A percentile compares a stretch with the other conserved stretches of the same genome.
These are phyloP conservation scores for Lepus timidus DNA, from an alignment of 2,113 vertebrate genomes.

Conservation along the genomic window DNA sequence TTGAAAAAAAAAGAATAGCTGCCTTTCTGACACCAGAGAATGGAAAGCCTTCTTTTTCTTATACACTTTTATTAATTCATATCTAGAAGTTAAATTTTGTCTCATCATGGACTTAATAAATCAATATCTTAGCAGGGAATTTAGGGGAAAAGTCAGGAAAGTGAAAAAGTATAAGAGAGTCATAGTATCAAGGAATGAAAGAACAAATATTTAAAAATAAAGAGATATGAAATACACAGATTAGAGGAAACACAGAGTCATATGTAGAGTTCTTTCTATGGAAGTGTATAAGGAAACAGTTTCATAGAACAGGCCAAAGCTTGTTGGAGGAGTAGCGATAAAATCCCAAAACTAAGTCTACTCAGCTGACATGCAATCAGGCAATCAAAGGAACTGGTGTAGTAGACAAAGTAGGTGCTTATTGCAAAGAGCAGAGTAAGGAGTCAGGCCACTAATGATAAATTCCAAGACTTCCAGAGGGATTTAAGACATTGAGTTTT, in stretches of 20 bases:
- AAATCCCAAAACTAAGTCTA: too few relatives aligned
- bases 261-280: background rate
- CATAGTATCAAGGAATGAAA: background rate
- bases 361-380: too few relatives aligned
- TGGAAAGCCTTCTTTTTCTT: constrained; percentile 4
- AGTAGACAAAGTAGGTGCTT: too few relatives aligned
- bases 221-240: background rate
- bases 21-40: constrained; percentile 37
- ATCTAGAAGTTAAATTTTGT: constrained; percentile 32
- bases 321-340: too few relatives aligned
- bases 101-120: constrained; percentile 43
- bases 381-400: too few relatives aligned
- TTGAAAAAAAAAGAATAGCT: constrained; percentile 42
- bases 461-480: too few relatives aligned
- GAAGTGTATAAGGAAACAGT: background rate
- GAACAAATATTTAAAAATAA: background rate
- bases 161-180: background rate
- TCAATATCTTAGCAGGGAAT: background rate
- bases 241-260: background rate
- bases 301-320: too few relatives aligned
- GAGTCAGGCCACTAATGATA: too few relatives aligned
- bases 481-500: too few relatives aligned
- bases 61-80: constrained; percentile 51
- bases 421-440: too few relatives aligned
- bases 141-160: background rate